phyloP scores from a whole-genome alignment of 1,140 invertebrate genomes.

The Bombus terrestris region DNA sequence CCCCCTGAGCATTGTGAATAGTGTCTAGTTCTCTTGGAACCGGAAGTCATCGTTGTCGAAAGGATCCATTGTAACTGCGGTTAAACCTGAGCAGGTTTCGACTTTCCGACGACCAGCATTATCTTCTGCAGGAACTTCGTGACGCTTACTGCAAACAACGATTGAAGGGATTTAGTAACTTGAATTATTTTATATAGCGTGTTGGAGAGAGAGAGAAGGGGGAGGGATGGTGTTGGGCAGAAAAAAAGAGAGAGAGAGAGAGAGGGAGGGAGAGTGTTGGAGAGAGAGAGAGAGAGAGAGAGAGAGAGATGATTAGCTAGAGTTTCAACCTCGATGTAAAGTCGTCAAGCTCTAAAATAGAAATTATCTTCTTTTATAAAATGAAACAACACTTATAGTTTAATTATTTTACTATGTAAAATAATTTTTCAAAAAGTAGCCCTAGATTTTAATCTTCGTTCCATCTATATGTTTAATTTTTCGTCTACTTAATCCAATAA shows the following conservation, averaged over 20 bases:
- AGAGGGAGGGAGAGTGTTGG: too few relatives aligned
- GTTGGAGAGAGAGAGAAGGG: not conserved
- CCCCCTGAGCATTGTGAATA: not conserved
- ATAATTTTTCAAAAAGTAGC: too few relatives aligned
- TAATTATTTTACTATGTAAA: too few relatives aligned
- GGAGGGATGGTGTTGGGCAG: too few relatives aligned
- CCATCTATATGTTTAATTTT: not conserved
- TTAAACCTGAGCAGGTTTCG: constrained; percentile 87
- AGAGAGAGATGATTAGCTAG: not conserved
- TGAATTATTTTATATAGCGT: too few relatives aligned
- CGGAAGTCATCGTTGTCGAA: constrained; percentile 9
- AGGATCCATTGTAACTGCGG: constrained; percentile 50
- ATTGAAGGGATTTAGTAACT: not conserved
- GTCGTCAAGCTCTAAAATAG: not conserved
- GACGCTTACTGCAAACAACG: constrained; percentile 82
- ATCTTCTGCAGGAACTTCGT: constrained; percentile 86
- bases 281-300: too few relatives aligned
- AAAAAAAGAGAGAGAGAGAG: not conserved
- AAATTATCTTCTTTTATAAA: too few relatives aligned
- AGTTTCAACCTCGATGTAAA: not conserved
- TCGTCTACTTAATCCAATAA: not conserved
- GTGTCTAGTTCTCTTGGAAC: constrained; percentile 25
- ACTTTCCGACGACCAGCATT: constrained; percentile 87
- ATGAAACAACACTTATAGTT: too few relatives aligned
- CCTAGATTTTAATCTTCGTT: too few relatives aligned